Percentiles rank a stretch among this genome's conserved stretches.
phyloP scores from a whole-genome alignment of 2,113 vertebrate species.

The Thymallus thymallus region DNA sequence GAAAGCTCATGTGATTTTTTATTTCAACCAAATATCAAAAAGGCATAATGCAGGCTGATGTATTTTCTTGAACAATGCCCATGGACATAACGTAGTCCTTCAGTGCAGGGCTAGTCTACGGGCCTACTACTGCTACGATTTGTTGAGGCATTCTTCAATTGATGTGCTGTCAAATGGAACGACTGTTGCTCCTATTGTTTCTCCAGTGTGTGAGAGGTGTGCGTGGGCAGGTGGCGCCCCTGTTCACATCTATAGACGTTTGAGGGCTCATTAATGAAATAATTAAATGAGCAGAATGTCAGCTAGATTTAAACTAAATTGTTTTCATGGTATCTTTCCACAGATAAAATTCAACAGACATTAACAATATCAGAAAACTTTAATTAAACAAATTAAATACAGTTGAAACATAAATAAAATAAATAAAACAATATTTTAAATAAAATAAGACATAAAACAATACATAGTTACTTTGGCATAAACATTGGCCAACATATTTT shows the following conservation, averaged over 20 bases:
- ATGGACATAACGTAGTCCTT: no score
- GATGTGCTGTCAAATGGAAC: background rate
- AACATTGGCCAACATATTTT: no score
- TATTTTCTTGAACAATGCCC: no score
- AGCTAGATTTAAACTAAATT: no score
- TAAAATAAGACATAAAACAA: no score
- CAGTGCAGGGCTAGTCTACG: background rate
- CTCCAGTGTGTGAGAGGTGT: no score
- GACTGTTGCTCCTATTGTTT: background rate
- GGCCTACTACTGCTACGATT: background rate
- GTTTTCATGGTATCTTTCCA: conserved; percentile 6
- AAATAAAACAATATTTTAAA: conserved; percentile 57
- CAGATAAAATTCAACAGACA: conserved; percentile 5
- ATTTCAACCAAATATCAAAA: no score
- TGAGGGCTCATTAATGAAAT: no score
- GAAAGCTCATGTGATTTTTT: no score
- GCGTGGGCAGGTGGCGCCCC: background rate
- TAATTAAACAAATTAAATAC: conserved; percentile 58
- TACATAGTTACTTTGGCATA: background rate
- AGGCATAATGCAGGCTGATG: no score
- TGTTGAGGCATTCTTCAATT: background rate
- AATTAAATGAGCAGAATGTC: background rate
- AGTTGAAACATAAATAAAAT: conserved; percentile 73
- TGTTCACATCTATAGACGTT: background rate
- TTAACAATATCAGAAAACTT: conserved; percentile 7